phyloP scores from a whole-genome alignment of 2,113 vertebrate genomes.

The Parus major region DNA sequence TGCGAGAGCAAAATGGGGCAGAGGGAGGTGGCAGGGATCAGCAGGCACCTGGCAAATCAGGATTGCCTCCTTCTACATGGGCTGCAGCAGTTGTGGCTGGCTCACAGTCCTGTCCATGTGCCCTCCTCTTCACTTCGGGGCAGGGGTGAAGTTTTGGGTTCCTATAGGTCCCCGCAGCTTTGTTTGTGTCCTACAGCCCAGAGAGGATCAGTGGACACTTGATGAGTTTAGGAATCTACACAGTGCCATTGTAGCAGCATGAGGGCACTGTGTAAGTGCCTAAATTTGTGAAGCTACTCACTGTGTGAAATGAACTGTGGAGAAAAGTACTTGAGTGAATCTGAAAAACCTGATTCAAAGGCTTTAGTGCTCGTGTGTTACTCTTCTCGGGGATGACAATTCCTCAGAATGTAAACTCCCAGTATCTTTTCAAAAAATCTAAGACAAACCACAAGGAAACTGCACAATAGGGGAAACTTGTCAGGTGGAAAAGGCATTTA shows the following conservation, averaged over 20 bases:
- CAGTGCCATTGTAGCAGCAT: not conserved
- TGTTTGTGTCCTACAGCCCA: not conserved
- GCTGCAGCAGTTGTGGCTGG: not conserved
- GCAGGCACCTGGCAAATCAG: not conserved
- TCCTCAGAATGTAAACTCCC: not conserved
- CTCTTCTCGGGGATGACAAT: fast-evolving
- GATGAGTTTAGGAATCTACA: not conserved
- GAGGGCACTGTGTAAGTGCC: not conserved
- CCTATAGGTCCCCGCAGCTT: fast-evolving
- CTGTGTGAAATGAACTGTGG: not conserved
- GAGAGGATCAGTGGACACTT: not conserved
- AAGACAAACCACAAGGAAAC: not conserved
- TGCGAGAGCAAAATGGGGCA: not conserved
- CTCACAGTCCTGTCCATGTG: fast-evolving
- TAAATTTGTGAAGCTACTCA: not conserved
- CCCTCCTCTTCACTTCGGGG: not conserved
- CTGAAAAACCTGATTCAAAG: not conserved
- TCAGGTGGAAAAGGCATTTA: not conserved
- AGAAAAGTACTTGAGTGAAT: not conserved
- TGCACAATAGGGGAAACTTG: fast-evolving
- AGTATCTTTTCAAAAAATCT: not conserved
- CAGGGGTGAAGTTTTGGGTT: not conserved
- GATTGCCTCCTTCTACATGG: not conserved
- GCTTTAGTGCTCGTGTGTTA: not conserved
- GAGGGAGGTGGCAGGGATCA: not conserved